Conservation (phyloP, 2,888 invertebrate species). For the Leucophenga maculata region DNA sequence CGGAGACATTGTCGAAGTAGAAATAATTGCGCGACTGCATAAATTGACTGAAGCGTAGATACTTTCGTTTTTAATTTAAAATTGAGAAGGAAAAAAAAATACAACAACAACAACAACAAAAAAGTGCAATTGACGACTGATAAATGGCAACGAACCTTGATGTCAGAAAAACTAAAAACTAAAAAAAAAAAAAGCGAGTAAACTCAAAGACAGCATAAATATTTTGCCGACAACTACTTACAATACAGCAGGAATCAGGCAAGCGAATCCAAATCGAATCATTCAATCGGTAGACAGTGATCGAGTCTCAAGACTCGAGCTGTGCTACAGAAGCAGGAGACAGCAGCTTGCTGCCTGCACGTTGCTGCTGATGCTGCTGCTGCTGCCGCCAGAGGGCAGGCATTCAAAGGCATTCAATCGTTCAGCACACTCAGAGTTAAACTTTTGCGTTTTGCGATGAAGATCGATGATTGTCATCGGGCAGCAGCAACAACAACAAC, state of each 20-base stretch:
- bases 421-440: slow-evolving; percentile 27
- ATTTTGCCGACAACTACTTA: slow-evolving; percentile 17
- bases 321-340: slow-evolving; percentile 11
- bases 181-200: neutral
- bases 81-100: slow-evolving; percentile 39
- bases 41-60: slow-evolving; percentile 52
- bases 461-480: slow-evolving; percentile 68
- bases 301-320: neutral
- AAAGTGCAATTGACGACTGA: slow-evolving; percentile 40
- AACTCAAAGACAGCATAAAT: slow-evolving; percentile 45
- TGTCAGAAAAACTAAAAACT: slow-evolving; percentile 42
- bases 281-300: slow-evolving; percentile 15
- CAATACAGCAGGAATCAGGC: neutral
- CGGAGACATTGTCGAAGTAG: slow-evolving; percentile 15
- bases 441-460: slow-evolving; percentile 58
- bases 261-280: slow-evolving; percentile 15
- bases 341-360: neutral
- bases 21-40: slow-evolving; percentile 64
- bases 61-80: slow-evolving; percentile 62
- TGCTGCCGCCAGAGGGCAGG: slow-evolving; percentile 13
- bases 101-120: slow-evolving; percentile 18
- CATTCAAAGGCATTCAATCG: slow-evolving; percentile 30
- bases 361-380: slow-evolving; percentile 9
- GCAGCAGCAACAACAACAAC: no score
- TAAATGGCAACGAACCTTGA: slow-evolving; percentile 63